Conservation (phyloP, 1,140 invertebrate species). For the Drosophila takahashii region DNA sequence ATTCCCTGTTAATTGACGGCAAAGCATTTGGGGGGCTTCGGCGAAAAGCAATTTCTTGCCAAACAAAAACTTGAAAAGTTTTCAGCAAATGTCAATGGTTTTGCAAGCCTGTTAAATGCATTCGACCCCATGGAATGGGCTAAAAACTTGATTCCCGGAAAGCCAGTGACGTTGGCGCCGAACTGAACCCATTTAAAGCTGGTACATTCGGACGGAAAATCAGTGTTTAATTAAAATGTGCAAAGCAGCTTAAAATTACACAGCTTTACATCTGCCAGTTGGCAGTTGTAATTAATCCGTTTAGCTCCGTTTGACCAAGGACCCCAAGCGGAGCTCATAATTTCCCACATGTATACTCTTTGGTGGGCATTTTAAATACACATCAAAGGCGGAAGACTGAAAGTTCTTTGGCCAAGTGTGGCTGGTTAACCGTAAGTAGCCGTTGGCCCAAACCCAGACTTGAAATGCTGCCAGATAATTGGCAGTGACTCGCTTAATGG, state of each 20-base stretch:
- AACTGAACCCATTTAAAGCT: constrained; percentile 29
- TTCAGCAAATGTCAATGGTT: constrained; percentile 40
- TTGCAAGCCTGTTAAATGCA: constrained; percentile 49
- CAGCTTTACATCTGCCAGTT: constrained; percentile 8
- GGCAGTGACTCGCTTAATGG: constrained; percentile 71
- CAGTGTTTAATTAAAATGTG: constrained; percentile 65
- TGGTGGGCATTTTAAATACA: constrained; percentile 65
- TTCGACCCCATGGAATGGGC: constrained; percentile 3
- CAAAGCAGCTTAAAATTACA: constrained; percentile 64
- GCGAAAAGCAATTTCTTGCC: constrained; percentile 48
- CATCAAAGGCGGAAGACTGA: constrained; percentile 56
- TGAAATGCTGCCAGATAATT: constrained; percentile 69
- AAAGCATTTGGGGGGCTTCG: constrained; percentile 31
- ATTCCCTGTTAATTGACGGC: constrained; percentile 44
- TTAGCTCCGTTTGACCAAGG: constrained; percentile 56
- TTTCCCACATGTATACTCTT: constrained; percentile 70
- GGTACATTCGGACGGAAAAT: constrained; percentile 19
- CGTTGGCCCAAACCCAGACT: constrained; percentile 41
- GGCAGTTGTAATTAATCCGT: constrained; percentile 61
- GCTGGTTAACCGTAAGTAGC: constrained; percentile 80
- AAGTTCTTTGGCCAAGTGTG: constrained; percentile 61
- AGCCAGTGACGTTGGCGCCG: constrained; percentile 9
- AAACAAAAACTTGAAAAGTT: constrained; percentile 47
- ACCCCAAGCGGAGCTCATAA: constrained; percentile 59
- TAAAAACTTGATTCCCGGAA: background rate